Evolutionary conservation across 2,888 invertebrate genomes (phyloP), one percentile per base, ranked within the genome.

Genomic region (Drymonia ruficornis): DNA sequence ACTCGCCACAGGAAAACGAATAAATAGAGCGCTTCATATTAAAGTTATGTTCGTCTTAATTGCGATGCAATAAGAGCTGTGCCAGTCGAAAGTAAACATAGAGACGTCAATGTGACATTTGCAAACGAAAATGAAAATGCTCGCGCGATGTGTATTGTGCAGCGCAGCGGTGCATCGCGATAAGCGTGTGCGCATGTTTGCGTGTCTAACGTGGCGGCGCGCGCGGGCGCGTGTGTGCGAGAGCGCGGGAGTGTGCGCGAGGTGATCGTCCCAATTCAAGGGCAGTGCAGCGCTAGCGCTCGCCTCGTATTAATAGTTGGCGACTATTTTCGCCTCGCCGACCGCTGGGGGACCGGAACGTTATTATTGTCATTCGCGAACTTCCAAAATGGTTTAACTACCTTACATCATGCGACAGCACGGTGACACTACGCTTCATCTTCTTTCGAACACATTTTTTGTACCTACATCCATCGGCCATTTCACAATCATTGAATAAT

Each of bases 231-330:
- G 78, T 69, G 71, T 71, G 73, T 46, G 58, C 57, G 63, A 59
- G 67, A 76, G 84, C 78, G 87, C 80, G 74, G 70, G 81, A 74
- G 88, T 84, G 86, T 79, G 87, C 80, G 86, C 83, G 89, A 84
- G 91, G 91, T 91, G 90, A 92, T 88, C 90, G 91, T 69, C 89
- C 91, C 86, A 84, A 80, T 90, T 92, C 91, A 92, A 92, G 91
- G 91, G 91, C 91, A 87, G 73, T 91, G 91, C 91, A 91, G 85
- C 81, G 78, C 89, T 87, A 88, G 89, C 86, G 89, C 84, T 86
- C 85, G 82, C 80, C 78, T 79, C 76, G 81, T 91, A 91, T 91
- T 89, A 90, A 91, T 91, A 91, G 91, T 88, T 86, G 84, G 83
- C 83, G 86, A 91, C 90, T 92, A 92, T 91, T 91, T 90, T 89